Evolutionary conservation across 2,797 vertebrate species (phyloP).

Genomic region (Myripristis jacobus): DNA sequence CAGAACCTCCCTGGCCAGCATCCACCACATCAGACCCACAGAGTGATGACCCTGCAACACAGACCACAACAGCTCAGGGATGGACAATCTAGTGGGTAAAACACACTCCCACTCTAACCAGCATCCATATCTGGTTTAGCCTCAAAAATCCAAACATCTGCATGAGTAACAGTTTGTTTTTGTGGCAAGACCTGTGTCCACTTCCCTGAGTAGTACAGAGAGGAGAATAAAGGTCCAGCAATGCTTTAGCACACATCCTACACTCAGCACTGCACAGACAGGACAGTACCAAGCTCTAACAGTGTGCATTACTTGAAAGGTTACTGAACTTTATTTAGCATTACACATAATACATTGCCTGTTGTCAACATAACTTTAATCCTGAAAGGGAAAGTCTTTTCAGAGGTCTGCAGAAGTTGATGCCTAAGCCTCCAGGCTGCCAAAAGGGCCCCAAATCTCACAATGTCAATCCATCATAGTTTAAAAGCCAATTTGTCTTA

Average conservation of each 20-base stretch:
- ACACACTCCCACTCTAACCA: too few relatives aligned
- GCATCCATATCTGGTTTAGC: too few relatives aligned
- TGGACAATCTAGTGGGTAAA: not conserved
- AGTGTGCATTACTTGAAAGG: constrained; percentile 40
- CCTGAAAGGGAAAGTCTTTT: too few relatives aligned
- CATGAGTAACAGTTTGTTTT: not conserved
- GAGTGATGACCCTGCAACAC: constrained; percentile 92
- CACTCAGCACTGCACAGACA: constrained; percentile 64
- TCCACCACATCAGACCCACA: constrained; percentile 99
- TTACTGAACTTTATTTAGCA: not conserved
- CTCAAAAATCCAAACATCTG: not conserved
- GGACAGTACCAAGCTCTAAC: constrained; percentile 73
- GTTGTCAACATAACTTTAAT: not conserved
- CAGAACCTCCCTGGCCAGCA: constrained; percentile 96
- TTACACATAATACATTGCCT: not conserved
- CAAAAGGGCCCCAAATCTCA: not conserved
- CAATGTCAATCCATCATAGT: not conserved
- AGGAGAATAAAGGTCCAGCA: constrained; percentile 64
- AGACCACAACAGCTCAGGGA: not conserved
- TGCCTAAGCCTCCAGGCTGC: too few relatives aligned
- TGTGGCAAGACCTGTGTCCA: constrained; percentile 43
- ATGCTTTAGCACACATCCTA: constrained; percentile 80
- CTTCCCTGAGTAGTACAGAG: constrained; percentile 68
- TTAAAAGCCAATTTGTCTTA: constrained; percentile 55
- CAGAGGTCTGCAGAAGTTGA: too few relatives aligned